These are phyloP conservation scores for Tyto alba DNA, from an alignment of 2,113 vertebrate species.

Conservation along the genomic window DNA sequence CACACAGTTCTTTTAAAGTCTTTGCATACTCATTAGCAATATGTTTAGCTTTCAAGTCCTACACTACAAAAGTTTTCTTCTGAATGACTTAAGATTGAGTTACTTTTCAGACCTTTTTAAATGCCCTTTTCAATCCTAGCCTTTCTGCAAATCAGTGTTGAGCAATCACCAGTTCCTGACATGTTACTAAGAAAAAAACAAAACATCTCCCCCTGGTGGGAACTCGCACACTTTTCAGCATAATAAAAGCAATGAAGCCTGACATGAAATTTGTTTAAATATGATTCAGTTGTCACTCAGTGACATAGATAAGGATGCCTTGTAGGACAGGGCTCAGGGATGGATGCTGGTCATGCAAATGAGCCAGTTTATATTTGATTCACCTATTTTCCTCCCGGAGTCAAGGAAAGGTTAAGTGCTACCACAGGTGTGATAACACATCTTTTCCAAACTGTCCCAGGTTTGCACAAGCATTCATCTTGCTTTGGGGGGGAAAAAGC, in stretches of 20 bases:
- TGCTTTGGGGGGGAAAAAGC: background rate
- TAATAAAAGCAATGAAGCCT: background rate
- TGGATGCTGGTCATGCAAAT: background rate
- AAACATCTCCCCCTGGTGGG: constrained; percentile 56
- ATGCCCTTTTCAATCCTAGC: background rate
- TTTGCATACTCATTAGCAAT: background rate
- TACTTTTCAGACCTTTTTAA: background rate
- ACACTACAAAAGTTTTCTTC: background rate
- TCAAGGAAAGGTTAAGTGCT: background rate
- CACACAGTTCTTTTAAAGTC: background rate
- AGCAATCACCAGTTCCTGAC: background rate
- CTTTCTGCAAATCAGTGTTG: background rate
- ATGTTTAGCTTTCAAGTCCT: background rate
- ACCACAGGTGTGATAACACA: background rate
- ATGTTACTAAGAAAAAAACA: background rate
- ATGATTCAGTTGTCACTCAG: background rate
- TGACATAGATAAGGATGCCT: background rate
- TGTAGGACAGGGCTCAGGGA: background rate
- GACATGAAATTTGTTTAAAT: background rate
- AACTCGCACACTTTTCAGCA: background rate
- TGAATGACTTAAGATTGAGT: background rate
- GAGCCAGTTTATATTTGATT: background rate
- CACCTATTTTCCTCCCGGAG: background rate
- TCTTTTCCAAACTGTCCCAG: background rate
- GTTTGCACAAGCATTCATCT: background rate